Base-by-base conservation (phyloP, 2,888 invertebrate species). In the Sisyra nigra region DNA sequence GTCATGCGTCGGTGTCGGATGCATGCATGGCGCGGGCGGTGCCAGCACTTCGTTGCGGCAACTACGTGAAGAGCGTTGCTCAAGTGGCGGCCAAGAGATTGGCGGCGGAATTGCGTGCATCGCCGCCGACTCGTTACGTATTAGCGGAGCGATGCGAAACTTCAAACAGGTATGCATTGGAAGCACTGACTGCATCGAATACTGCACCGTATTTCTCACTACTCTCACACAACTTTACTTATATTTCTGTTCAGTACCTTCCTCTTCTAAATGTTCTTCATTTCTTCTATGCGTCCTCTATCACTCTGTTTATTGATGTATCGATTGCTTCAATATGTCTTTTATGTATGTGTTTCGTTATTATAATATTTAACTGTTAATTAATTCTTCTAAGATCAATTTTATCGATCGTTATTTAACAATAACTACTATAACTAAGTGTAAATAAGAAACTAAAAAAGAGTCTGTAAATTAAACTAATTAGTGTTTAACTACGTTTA, bases 121-220 rank as follows among this genome's bases (percentile, higher is more conserved):
- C 56, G 94, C 93, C 15, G 91, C 91, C 41, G 94, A 94, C 67
- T 92, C 92, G 45, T 74, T 94, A 54, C 74, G 93, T 57, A 89
- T 94, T 67, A 94, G 93, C 68, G 96, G 94, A 50, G 93, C 92
- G 56, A 88, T 94, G 75, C 76, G 91, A 54, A 91, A 89, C 60
- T 93, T 94, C 68, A 89, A 88, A 67, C 92, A 93, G 82, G 89
- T 89, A 74, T 59, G 31, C 19, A 13, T 24, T 24, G 24, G 24
- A 24, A 24, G 24, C 24, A 24, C 24, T 24, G 24, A 5, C 24
- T 24, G 24, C 24, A 24, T 24, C 24, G 24, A 24, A 24, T 24
- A 24, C 24, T 24, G 24, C 24, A 24, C 24, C 24, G 7, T 24
- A 3, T 24, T 24, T 24, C 7, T 24, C 24, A 24, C 24, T 24